These are phyloP conservation scores for Cyprinodon variegatus DNA, from an alignment of 2,113 vertebrate species.

Conservation along the genomic window DNA sequence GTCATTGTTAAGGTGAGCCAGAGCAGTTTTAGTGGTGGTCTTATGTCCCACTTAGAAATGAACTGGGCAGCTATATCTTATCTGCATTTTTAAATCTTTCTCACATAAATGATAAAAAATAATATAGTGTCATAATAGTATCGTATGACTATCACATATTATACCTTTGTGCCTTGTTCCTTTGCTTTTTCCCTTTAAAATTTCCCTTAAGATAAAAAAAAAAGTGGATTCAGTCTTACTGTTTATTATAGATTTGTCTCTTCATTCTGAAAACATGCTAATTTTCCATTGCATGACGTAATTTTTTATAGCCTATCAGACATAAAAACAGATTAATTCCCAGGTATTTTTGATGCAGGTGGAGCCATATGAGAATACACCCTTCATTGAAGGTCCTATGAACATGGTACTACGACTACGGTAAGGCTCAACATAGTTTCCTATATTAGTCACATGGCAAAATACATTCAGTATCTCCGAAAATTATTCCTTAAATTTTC, in stretches of 20 bases:
- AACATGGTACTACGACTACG: slow-evolving; percentile 97
- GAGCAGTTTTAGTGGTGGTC: slow-evolving; percentile 48
- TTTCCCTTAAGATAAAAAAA: slow-evolving; percentile 27
- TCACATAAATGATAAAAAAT: slow-evolving; percentile 24
- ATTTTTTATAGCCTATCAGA: slow-evolving; percentile 1
- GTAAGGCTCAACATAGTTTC: slow-evolving; percentile 76
- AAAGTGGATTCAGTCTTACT: slow-evolving; percentile 5
- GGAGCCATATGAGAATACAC: slow-evolving; percentile 81
- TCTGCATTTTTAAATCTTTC: slow-evolving; percentile 8
- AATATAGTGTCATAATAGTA: slow-evolving; percentile 8
- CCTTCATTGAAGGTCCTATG: slow-evolving; percentile 84
- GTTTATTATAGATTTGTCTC: neutral
- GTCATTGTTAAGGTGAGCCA: slow-evolving; percentile 60
- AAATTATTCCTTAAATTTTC: neutral
- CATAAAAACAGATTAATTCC: slow-evolving; percentile 15
- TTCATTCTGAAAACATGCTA: slow-evolving; percentile 13
- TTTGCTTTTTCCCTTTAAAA: slow-evolving; percentile 31
- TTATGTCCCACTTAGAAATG: slow-evolving; percentile 29
- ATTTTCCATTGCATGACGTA: neutral
- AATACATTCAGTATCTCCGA: neutral
- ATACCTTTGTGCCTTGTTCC: slow-evolving; percentile 26
- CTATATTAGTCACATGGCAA: neutral
- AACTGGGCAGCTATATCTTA: slow-evolving; percentile 34
- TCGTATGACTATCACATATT: slow-evolving; percentile 12
- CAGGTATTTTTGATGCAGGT: slow-evolving; percentile 76